Evolutionary conservation across 92 coral and sea anemone species (phyloP).

Genomic region (Zoanthus sansibaricus): DNA sequence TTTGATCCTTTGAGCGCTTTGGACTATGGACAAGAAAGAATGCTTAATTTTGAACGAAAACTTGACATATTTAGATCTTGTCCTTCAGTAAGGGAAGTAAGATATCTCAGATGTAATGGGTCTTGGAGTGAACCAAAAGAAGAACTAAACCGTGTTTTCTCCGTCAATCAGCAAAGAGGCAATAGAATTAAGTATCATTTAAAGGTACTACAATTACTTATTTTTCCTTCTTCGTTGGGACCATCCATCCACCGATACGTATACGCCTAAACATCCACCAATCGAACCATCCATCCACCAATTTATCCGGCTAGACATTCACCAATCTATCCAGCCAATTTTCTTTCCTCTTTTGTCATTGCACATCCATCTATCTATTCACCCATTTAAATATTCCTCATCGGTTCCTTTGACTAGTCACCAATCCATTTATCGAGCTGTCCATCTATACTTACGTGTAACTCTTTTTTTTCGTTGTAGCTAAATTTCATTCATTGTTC

Average conservation of each 20-base stretch:
- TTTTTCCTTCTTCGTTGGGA: neutral
- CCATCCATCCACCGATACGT: no score
- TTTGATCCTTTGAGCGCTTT: conserved; percentile 24
- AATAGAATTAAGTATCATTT: neutral
- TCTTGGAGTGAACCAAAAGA: conserved; percentile 14
- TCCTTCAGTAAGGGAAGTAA: neutral
- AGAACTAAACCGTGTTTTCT: neutral
- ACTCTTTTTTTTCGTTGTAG: no score
- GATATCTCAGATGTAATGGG: conserved; percentile 12
- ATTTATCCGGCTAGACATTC: no score
- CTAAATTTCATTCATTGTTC: neutral
- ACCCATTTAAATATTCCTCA: neutral
- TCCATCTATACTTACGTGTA: no score
- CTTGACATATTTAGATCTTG: neutral
- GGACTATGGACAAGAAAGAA: conserved; percentile 1
- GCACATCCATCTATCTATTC: neutral
- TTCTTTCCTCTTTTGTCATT: no score
- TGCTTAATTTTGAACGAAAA: neutral
- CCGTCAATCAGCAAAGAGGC: neutral
- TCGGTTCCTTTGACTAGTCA: no score
- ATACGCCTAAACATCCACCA: no score
- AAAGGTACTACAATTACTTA: neutral
- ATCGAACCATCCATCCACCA: no score
- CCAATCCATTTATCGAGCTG: no score
- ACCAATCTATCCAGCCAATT: no score